Evolutionary conservation across 2,888 invertebrate species (phyloP), one percentile per base, ranked within the genome.

Genomic region (Iselma pallidipennis): DNA sequence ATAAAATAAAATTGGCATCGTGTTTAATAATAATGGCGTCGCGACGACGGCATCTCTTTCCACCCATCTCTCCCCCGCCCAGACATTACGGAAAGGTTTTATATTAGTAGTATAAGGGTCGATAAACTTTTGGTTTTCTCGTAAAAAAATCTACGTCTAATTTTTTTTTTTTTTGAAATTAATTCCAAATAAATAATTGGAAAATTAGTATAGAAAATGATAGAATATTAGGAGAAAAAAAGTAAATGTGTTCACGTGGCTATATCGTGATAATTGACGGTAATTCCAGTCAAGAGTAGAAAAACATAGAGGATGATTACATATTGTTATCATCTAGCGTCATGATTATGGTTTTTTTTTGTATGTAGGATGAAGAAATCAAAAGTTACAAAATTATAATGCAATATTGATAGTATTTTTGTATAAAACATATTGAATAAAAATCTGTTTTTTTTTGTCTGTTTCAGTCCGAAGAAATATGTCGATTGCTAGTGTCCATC

Each of bases 401-500:
- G n/a, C n/a, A n/a, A n/a, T n/a, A n/a, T n/a, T n/a, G n/a, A n/a
- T n/a, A n/a, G n/a, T n/a, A n/a, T n/a, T n/a, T n/a, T n/a, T n/a
- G n/a, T n/a, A n/a, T n/a, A n/a, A n/a, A n/a, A n/a, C n/a, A n/a
- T n/a, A n/a, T n/a, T n/a, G n/a, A n/a, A n/a, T n/a, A n/a, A n/a
- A n/a, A n/a, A n/a, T n/a, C n/a, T 37, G 10, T 55, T 55, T 59
- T 70, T 66, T 67, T 66, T 70, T 66, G 74, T 66, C 79, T 74
- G 66, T 82, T 83, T 56, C 80, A 83, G 83, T 83, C 70, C 78
- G 82, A 68, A 67, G 77, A 74, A 83, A 80, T 71, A 85, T 85
- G 85, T 85, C 85, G 73, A 76, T 85, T 68, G 85, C 85, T 67
- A 84, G 85, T 73, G 83, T 85, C 57, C 84, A 85, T 76, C 84